phyloP scores from a whole-genome alignment of 2,113 vertebrate species.

The Castor canadensis region DNA sequence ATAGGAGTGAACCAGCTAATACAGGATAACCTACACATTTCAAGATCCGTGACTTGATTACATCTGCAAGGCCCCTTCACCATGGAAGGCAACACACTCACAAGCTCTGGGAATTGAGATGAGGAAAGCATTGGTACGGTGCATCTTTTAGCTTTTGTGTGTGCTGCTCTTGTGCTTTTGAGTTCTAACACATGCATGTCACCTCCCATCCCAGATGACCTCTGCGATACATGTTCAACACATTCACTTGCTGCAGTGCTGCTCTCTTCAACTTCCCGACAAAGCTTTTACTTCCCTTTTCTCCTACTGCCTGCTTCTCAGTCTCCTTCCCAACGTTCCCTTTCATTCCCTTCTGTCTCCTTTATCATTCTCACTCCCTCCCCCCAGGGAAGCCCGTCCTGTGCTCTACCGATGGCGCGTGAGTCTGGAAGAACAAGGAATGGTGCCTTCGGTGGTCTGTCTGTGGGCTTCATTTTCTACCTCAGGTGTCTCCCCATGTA shows the following conservation, averaged over 20 bases:
- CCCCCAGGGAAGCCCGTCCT: neutral
- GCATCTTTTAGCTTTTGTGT: fast-evolving
- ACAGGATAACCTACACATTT: no score
- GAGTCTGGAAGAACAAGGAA: no score
- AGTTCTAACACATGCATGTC: fast-evolving
- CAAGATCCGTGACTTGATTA: no score
- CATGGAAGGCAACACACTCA: no score
- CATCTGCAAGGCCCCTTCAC: no score
- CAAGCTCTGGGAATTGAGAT: neutral
- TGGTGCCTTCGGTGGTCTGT: neutral
- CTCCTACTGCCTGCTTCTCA: no score
- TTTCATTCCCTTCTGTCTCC: fast-evolving
- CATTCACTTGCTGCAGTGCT: neutral
- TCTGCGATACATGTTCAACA: fast-evolving
- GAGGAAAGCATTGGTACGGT: fast-evolving
- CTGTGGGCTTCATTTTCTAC: fast-evolving
- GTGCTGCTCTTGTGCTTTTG: fast-evolving
- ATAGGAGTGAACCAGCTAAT: no score
- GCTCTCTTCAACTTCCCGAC: fast-evolving
- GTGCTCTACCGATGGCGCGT: fast-evolving
- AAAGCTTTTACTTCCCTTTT: fast-evolving
- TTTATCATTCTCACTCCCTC: fast-evolving
- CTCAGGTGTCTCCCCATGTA: fast-evolving
- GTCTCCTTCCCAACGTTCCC: neutral
- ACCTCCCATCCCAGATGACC: fast-evolving